Percentiles rank a stretch among this genome's conserved stretches.
These are phyloP conservation scores for Bos indicus DNA, from an alignment of 2,113 vertebrate genomes.

Conservation along the genomic window DNA sequence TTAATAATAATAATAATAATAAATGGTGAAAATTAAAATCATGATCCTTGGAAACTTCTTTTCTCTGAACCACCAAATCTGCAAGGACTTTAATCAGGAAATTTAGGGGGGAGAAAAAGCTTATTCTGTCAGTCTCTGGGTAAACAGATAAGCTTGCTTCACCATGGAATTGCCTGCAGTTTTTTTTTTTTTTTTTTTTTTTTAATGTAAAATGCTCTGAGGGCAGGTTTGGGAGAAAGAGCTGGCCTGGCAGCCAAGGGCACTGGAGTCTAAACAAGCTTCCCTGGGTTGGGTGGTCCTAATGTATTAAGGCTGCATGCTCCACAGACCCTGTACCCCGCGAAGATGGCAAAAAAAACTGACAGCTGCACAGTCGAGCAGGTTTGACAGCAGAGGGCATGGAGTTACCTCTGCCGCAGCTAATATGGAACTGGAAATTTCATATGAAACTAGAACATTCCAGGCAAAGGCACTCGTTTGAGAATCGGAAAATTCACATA, in stretches of 20 bases:
- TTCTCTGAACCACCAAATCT: not conserved
- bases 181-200: not conserved
- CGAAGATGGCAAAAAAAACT: not conserved
- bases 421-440: not conserved
- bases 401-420: not conserved
- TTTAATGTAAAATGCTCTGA: not conserved
- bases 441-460: not conserved
- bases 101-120: not conserved
- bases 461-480: not conserved
- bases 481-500: not conserved
- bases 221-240: not conserved
- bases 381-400: conserved; percentile 23
- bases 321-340: not conserved
- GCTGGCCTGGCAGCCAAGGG: not conserved
- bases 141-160: conserved; percentile 25
- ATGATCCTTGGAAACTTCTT: not conserved
- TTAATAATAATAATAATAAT: not conserved
- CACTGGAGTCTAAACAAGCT: not conserved
- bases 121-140: not conserved
- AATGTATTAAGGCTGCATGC: not conserved
- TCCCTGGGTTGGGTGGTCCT: not conserved
- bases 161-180: not conserved
- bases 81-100: not conserved
- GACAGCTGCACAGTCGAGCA: not conserved
- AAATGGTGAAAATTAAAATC: not conserved